Conservation (phyloP, 2,113 vertebrate species). For the Galbula dea region DNA sequence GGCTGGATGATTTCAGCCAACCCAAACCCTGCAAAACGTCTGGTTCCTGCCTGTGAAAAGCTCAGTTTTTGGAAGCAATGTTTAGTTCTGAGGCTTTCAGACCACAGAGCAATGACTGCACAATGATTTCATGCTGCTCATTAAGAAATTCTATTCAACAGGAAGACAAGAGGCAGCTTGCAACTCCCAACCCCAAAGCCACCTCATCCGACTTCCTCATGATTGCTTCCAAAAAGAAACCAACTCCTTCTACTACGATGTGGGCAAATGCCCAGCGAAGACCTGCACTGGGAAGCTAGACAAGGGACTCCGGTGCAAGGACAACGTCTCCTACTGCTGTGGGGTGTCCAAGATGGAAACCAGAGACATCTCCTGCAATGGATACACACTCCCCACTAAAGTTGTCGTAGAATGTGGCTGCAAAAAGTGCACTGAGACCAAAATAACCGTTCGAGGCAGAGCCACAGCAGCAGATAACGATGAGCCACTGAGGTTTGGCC, state of each 20-base stretch:
- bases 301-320: conserved; percentile 87
- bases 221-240: conserved; percentile 93
- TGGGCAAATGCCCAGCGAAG: conserved; percentile 84
- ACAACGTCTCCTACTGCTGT: conserved; percentile 86
- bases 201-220: conserved; percentile 87
- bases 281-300: conserved; percentile 85
- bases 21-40: background rate
- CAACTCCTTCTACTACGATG: conserved; percentile 86
- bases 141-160: conserved; percentile 64
- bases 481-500: conserved; percentile 94
- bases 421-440: conserved; percentile 86
- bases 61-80: background rate
- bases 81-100: background rate
- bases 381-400: conserved; percentile 88
- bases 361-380: conserved; percentile 81
- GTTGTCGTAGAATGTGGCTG: conserved; percentile 85
- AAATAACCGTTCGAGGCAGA: conserved; percentile 83
- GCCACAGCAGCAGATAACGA: conserved; percentile 88
- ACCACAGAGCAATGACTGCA: background rate
- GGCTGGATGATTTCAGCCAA: background rate
- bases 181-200: conserved; percentile 80
- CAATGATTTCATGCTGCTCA: background rate
- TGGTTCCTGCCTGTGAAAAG: background rate
- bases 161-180: conserved; percentile 80
- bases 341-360: conserved; percentile 85